Conservation (phyloP, 1,140 invertebrate genomes). For the Triops cancriformis region DNA sequence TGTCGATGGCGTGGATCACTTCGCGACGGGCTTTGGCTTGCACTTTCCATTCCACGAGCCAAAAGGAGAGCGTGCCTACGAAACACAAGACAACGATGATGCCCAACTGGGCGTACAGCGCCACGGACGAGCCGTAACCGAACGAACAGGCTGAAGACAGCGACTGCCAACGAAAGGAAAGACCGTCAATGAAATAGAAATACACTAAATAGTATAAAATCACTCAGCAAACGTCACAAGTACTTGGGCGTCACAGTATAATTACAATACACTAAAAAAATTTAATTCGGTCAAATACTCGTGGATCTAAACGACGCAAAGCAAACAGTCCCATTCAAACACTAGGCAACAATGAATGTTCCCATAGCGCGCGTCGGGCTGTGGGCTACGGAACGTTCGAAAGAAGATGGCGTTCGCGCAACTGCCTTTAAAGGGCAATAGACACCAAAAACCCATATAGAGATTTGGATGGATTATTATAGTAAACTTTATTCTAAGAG, state of each 20-base stretch:
- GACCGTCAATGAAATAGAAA: not conserved
- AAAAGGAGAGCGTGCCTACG: slow-evolving; percentile 70
- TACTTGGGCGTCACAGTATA: too few species aligned
- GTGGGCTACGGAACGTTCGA: not conserved
- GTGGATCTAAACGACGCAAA: too few species aligned
- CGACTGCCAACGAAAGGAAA: slow-evolving; percentile 56
- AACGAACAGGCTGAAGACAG: slow-evolving; percentile 80
- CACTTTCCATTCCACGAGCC: slow-evolving; percentile 58
- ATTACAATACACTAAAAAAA: too few species aligned
- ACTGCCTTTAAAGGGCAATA: too few species aligned
- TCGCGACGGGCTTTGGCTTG: not conserved
- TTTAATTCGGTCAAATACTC: too few species aligned
- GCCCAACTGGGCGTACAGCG: slow-evolving; percentile 67
- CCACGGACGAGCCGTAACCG: slow-evolving; percentile 69
- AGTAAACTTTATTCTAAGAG: too few species aligned
- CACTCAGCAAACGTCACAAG: slow-evolving; percentile 4
- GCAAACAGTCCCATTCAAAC: too few species aligned
- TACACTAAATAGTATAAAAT: slow-evolving; percentile 11
- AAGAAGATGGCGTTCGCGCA: slow-evolving; percentile 21
- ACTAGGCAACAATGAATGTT: too few species aligned
- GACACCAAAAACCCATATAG: too few species aligned
- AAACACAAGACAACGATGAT: slow-evolving; percentile 64
- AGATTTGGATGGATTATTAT: too few species aligned
- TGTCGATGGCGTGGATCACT: not conserved
- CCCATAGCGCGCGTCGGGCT: too few species aligned